phyloP scores from a whole-genome alignment of 2,888 invertebrate genomes.

The Lordiphosa fenestrarum region DNA sequence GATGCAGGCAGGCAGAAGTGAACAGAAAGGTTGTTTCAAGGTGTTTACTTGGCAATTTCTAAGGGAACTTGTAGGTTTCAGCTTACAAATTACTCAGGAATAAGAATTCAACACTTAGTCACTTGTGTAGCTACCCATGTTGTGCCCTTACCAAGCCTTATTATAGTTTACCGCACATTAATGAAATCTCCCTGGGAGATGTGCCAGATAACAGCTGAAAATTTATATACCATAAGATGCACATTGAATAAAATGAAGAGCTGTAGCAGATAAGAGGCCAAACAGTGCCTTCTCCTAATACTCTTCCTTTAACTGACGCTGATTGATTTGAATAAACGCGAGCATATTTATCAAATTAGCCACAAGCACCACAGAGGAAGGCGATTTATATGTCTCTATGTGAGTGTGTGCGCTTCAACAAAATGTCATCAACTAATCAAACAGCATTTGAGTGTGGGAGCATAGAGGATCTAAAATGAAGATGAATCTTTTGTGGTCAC shows the following conservation, averaged over 20 bases:
- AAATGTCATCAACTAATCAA: conserved; percentile 75
- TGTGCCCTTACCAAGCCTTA: conserved; percentile 35
- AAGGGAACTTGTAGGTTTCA: too few species aligned
- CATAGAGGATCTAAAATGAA: conserved; percentile 54
- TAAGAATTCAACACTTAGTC: too few species aligned
- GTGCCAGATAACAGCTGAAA: conserved; percentile 36
- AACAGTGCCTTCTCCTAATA: conserved; percentile 9
- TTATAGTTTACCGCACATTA: conserved; percentile 70
- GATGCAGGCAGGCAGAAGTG: neutral
- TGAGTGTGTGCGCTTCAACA: conserved; percentile 24
- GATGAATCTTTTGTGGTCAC: conserved; percentile 71
- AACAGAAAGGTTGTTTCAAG: conserved; percentile 7
- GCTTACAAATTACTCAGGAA: too few species aligned
- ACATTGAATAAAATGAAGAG: conserved; percentile 14
- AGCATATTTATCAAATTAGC: conserved; percentile 75
- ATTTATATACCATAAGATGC: conserved; percentile 58
- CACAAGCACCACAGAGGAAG: conserved; percentile 45
- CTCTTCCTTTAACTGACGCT: conserved; percentile 51
- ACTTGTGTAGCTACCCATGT: conserved; percentile 22
- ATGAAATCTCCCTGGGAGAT: conserved; percentile 55
- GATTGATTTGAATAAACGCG: conserved; percentile 76
- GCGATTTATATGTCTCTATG: conserved; percentile 14
- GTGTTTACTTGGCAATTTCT: neutral
- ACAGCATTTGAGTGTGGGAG: conserved; percentile 38
- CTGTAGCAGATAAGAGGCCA: conserved; percentile 19